A percentile compares a stretch with the other conserved stretches of the same genome.
Evolutionary conservation across 1,140 invertebrate genomes (phyloP).

Genomic region (Goniozus legneri): DNA sequence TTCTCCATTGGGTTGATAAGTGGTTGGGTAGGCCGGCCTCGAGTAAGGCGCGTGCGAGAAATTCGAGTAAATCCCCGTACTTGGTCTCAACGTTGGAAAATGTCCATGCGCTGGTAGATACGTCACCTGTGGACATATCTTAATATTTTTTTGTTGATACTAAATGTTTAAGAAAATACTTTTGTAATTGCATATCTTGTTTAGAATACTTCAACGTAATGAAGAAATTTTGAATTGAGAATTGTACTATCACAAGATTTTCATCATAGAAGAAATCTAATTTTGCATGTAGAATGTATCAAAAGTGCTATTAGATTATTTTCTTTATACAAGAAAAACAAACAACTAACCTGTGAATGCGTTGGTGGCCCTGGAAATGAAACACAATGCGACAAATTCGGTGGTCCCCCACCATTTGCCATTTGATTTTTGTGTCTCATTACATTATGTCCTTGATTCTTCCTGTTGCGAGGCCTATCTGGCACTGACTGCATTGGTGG

Average conservation of each 20-base stretch:
- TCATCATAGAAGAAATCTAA: neutral
- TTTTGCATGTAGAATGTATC: no score
- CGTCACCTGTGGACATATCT: slow-evolving; percentile 43
- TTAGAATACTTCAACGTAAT: no score
- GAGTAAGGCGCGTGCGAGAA: slow-evolving; percentile 49
- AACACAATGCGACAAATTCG: slow-evolving; percentile 37
- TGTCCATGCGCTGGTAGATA: slow-evolving; percentile 47
- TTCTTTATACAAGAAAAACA: neutral
- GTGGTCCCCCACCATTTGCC: slow-evolving; percentile 40
- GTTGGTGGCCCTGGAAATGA: slow-evolving; percentile 40
- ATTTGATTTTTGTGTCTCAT: slow-evolving; percentile 49
- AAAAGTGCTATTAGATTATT: no score
- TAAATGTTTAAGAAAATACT: no score
- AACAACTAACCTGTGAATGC: slow-evolving; percentile 31
- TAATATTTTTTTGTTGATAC: no score
- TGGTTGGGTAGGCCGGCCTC: slow-evolving; percentile 48
- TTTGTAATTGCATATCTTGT: no score
- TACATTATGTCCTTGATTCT: slow-evolving; percentile 35
- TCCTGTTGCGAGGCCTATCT: slow-evolving; percentile 36
- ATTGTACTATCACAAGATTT: no score
- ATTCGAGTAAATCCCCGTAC: slow-evolving; percentile 46
- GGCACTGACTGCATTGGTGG: slow-evolving; percentile 28
- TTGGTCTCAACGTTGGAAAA: slow-evolving; percentile 46
- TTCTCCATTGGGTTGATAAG: slow-evolving; percentile 52
- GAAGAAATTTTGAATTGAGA: no score